A percentile compares a stretch with the other conserved stretches of the same genome.
phyloP scores from a whole-genome alignment of 2,113 vertebrate genomes.

The Protobothrops mucrosquamatus region DNA sequence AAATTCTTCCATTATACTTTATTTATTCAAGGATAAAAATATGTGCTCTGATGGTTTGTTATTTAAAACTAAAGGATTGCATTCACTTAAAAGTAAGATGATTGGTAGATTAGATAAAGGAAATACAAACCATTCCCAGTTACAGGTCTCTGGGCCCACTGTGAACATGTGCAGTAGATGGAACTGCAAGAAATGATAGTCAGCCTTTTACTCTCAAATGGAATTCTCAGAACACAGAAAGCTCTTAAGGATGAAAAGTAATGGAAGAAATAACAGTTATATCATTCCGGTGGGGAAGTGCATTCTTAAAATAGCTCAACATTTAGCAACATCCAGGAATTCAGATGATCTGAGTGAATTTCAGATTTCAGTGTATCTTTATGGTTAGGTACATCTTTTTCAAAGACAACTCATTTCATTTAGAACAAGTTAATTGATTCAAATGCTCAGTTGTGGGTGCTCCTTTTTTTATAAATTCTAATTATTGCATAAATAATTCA shows the following conservation, averaged over 20 bases:
- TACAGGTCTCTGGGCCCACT: neutral
- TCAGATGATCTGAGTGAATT: neutral
- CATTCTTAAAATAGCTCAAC: neutral
- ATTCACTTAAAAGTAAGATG: constrained; percentile 43
- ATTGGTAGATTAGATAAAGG: constrained; percentile 61
- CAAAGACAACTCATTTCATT: neutral
- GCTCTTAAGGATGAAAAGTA: neutral
- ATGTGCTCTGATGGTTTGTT: constrained; percentile 51
- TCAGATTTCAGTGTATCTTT: constrained; percentile 15
- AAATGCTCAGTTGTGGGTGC: fast-evolving
- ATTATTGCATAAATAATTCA: neutral
- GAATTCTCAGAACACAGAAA: neutral
- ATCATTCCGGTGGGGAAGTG: neutral
- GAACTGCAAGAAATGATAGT: constrained; percentile 31
- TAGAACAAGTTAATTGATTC: neutral
- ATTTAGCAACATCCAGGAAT: neutral
- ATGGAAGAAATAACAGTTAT: constrained; percentile 14
- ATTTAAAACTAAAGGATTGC: constrained; percentile 53
- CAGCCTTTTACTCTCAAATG: neutral
- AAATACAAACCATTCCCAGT: constrained; percentile 10
- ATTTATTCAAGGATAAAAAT: constrained; percentile 67
- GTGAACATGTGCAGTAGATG: neutral
- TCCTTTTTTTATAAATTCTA: neutral
- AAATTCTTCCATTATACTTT: constrained; percentile 73
- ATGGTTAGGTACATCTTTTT: neutral